These are phyloP conservation scores for Drosophila malerkotliana DNA, from an alignment of 1,140 invertebrate species.

Conservation along the genomic window DNA sequence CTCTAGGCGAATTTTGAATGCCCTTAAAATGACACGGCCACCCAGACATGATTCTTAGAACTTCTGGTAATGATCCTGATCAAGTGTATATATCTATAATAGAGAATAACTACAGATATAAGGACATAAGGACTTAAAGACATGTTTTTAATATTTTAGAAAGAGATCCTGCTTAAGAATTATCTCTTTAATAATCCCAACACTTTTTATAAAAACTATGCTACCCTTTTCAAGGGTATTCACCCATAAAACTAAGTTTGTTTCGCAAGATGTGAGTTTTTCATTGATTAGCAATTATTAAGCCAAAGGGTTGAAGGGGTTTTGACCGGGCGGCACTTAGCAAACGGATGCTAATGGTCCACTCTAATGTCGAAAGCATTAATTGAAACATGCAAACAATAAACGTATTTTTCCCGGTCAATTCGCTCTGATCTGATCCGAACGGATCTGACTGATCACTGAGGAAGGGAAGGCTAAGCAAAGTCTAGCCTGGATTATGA, in stretches of 20 bases:
- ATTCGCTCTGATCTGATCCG: background rate
- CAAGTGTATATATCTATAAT: too few species aligned
- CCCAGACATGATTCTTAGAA: too few species aligned
- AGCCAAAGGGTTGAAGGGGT: conserved; percentile 36
- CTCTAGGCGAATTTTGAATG: background rate
- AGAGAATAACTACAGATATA: too few species aligned
- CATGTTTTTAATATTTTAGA: too few species aligned
- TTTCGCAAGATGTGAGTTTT: conserved; percentile 48
- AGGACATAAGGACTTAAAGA: too few species aligned
- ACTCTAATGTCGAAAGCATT: conserved; percentile 67
- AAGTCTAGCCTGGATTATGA: conserved; percentile 50
- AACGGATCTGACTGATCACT: conserved; percentile 23
- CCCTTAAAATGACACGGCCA: too few species aligned
- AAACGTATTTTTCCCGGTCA: conserved; percentile 10
- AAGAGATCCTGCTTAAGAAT: too few species aligned
- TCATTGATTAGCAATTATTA: conserved; percentile 75
- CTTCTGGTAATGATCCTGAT: too few species aligned
- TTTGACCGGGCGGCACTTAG: conserved; percentile 55
- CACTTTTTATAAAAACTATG: background rate
- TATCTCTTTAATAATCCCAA: background rate
- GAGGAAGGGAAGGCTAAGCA: conserved; percentile 54
- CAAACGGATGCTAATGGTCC: conserved; percentile 59
- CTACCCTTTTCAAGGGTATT: background rate
- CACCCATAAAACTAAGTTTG: background rate
- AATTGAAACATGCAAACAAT: conserved; percentile 72